Percentiles rank a stretch among this genome's conserved stretches.
These are phyloP conservation scores for Ornithorhynchus anatinus DNA, from an alignment of 2,113 vertebrate species.

Conservation along the genomic window DNA sequence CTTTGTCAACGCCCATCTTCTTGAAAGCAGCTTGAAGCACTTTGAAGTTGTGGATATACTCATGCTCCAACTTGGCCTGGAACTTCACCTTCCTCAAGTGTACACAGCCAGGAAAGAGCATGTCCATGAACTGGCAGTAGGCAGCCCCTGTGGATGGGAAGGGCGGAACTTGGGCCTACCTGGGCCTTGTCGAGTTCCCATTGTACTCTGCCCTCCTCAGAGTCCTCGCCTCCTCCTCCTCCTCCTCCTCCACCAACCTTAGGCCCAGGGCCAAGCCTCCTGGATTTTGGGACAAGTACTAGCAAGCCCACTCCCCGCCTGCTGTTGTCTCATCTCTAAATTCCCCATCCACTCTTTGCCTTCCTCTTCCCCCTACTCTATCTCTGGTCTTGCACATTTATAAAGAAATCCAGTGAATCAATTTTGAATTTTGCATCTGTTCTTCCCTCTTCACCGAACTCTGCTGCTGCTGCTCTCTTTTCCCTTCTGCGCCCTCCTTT, in stretches of 20 bases:
- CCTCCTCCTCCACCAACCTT: neutral
- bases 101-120: conserved; percentile 95
- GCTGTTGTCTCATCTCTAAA: neutral
- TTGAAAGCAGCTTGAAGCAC: conserved; percentile 96
- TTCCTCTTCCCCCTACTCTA: neutral
- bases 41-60: conserved; percentile 98
- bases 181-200: rapidly evolving
- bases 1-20: conserved; percentile 97
- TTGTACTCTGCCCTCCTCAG: neutral
- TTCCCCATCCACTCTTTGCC: neutral
- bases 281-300: neutral
- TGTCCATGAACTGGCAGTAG: conserved; percentile 99
- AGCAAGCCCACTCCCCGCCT: neutral
- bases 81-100: conserved; percentile 97
- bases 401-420: neutral
- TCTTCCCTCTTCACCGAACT: neutral
- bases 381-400: neutral
- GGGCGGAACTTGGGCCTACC: neutral
- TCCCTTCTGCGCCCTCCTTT: neutral
- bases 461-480: neutral
- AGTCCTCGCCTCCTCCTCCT: neutral
- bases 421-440: neutral
- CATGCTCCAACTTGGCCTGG: conserved; percentile 96
- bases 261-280: neutral
- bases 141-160: conserved; percentile 79